Evolutionary conservation across 1,140 invertebrate species (phyloP).

Genomic region (Ostrea denselamellosa): DNA sequence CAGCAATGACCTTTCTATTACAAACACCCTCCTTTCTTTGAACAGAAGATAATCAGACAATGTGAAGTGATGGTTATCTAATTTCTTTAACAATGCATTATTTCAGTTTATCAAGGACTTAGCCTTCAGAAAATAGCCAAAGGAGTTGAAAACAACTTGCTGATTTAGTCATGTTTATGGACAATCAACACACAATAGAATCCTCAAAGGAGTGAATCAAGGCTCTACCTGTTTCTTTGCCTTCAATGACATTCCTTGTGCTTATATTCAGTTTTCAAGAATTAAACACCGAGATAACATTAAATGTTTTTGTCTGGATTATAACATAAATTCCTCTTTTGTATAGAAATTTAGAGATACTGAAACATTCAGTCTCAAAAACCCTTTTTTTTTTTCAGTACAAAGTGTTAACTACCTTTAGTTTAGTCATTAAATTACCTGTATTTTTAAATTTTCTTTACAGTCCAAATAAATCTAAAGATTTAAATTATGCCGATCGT

Average conservation of each 20-base stretch:
- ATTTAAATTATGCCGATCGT: neutral
- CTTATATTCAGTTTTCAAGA: conserved; percentile 13
- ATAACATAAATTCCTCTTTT: conserved; percentile 10
- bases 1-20: neutral
- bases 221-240: neutral
- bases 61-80: conserved; percentile 23
- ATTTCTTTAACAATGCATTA: neutral
- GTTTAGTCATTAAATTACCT: neutral
- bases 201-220: neutral
- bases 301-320: neutral
- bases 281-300: neutral
- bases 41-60: neutral
- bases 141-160: conserved; percentile 18
- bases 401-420: neutral
- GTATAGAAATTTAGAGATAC: neutral
- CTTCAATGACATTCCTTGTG: neutral
- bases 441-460: neutral
- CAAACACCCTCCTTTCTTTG: neutral
- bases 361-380: neutral
- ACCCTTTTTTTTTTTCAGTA: neutral
- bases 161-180: conserved; percentile 14
- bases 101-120: neutral
- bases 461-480: neutral
- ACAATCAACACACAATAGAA: conserved; percentile 14
- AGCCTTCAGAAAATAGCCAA: conserved; percentile 24